Base-by-base conservation (phyloP, 2,888 invertebrate genomes). In the Drosophila sordidapex region DNA sequence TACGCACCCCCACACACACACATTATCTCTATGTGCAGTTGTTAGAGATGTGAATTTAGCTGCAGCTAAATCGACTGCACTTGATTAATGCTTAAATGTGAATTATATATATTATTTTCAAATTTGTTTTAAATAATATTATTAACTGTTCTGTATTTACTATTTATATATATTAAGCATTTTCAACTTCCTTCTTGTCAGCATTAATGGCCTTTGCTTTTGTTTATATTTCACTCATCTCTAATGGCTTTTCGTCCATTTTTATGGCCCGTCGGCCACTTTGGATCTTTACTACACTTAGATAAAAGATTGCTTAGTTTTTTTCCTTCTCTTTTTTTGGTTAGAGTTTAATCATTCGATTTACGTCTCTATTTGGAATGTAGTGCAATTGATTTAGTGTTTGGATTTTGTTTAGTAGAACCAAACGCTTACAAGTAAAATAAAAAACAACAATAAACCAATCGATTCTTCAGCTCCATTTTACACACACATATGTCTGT, bases 331-430 rank as follows among this genome's bases (percentile, higher is more conserved):
- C 58, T 33, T 56, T 68, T 60, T 49, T n/a, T 54, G 36, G 33
- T 31, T 36, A 25, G 21, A 25, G 25, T 46, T 46, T 46, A 53
- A 71, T 57, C 79, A 57, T 64, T 57, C 76, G 82, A 82, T 84
- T 87, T 75, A 82, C 75, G 77, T 82, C 87, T 84, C 57, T 68
- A 89, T 89, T 83, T 76, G 60, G 46, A 61, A 74, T 74, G 61
- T 74, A 72, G 72, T 75, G 70, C 71, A 77, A 76, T 74, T 76
- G 87, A 88, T 86, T 83, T 70, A 58, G 68, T 72, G 71, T 65
- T 60, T 25, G 61, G 21, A 69, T 67, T 57, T 70, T 64, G 71
- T 74, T 69, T 60, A 66, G 70, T 68, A 68, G 73, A 70, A 76
- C 57, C 49, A 40, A 74, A 52, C 62, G 53, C 62, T 27, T 18